Base-by-base conservation (phyloP, 35 echinoderm and acorn worm species). In the Chiridota heheva region DNA sequence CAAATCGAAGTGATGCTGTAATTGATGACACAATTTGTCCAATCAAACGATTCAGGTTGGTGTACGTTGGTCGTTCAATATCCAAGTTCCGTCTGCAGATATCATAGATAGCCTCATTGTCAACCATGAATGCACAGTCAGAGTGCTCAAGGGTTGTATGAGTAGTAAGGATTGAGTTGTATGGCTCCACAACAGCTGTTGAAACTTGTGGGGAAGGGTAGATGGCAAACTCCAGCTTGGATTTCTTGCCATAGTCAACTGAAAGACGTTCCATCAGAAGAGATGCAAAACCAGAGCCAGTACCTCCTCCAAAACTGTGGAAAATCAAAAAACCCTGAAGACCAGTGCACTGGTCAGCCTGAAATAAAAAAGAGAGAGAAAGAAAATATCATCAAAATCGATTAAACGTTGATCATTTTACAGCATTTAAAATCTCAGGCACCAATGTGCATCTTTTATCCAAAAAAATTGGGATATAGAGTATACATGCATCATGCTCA, bases 51-150 rank as follows among this genome's bases (percentile, higher is more conserved):
- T 95, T 95, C 0, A 95, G 86, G 61, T 95, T 95, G 73, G 91
- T 95, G 86, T 95, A 95, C 20, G 91, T 95, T 80, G 91, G 91
- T 66, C 91, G 86, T 57, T 95, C 86, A 42, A 95, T 95, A 76
- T 95, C 90, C 68, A 93, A 60, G 44, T 88, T 93, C n/a, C 90
- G 90, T 30, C 90, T 78, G 42, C 90, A 93, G 55, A 93, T 93
- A 48, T 93, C 90, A 67, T 93, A 93, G 70, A 93, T 93, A 63
- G 90, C 90, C 60, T 93, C 90, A 24, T 93, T 93, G 64, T 93
- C 90, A 25, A 93, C 90, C 90, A 93, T 89, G 81, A 89, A 95
- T 27, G 91, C 91, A 62, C 91, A 95, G 73, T 95, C 91, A 16
- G 91, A 95, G 40, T 95, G 91, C 85, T 93, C 90, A 24, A 93